Percentiles rank a stretch among this genome's conserved stretches.
These are phyloP conservation scores for Notolepis coatsorum DNA, from an alignment of 2,797 vertebrate species.

Conservation along the genomic window DNA sequence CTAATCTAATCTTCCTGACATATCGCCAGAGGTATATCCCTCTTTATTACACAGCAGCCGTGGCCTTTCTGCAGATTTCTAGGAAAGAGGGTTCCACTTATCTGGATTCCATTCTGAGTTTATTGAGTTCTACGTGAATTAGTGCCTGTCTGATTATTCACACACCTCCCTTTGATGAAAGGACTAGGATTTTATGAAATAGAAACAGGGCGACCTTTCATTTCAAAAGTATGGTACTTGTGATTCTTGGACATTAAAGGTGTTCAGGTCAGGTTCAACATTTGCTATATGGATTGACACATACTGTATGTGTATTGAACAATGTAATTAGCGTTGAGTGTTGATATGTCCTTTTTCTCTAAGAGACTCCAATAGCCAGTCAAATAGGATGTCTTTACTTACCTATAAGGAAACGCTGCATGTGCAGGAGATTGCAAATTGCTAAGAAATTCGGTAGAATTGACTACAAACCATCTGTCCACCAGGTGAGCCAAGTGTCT, in stretches of 20 bases:
- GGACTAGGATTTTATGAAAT: constrained; percentile 21
- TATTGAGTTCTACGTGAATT: constrained; percentile 27
- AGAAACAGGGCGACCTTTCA: background rate
- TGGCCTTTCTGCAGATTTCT: constrained; percentile 14
- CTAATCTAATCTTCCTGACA: constrained; percentile 53
- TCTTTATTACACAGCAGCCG: constrained; percentile 14
- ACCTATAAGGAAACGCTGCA: no score
- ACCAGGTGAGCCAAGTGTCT: background rate
- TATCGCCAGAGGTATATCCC: constrained; percentile 43
- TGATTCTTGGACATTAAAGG: background rate
- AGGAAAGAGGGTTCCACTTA: constrained; percentile 22
- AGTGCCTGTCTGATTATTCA: constrained; percentile 17
- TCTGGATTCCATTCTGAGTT: constrained; percentile 19
- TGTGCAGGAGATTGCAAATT: no score
- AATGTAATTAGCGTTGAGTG: background rate
- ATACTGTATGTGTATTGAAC: background rate
- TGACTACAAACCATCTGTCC: constrained; percentile 15
- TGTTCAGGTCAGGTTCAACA: background rate
- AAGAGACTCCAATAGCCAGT: background rate
- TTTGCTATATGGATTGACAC: background rate
- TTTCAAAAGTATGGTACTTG: background rate
- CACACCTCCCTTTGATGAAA: constrained; percentile 24
- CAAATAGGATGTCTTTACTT: no score
- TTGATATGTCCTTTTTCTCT: background rate
- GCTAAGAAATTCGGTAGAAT: no score